Percentiles rank a stretch among this genome's conserved stretches.
phyloP scores from a whole-genome alignment of 2,113 vertebrate species.

The Lophius piscatorius region DNA sequence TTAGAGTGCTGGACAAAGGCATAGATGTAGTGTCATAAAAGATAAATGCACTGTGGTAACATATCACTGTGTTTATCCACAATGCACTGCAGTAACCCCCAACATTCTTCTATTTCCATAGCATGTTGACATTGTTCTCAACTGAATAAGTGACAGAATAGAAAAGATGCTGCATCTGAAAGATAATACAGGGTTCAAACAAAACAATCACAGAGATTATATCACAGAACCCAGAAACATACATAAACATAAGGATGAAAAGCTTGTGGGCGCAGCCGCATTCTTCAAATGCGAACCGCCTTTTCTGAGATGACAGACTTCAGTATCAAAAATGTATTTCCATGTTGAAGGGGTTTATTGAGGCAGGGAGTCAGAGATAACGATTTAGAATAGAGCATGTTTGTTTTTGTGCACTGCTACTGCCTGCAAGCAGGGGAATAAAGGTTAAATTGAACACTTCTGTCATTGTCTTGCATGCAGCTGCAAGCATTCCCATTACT shows the following conservation, averaged over 20 bases:
- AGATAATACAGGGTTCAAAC: conserved; percentile 29
- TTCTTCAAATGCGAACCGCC: conserved; percentile 60
- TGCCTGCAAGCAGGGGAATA: conserved; percentile 43
- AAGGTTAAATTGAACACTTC: conserved; percentile 74
- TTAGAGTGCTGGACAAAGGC: conserved; percentile 26
- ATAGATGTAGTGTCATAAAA: conserved; percentile 12
- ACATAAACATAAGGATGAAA: conserved; percentile 42
- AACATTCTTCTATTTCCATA: conserved; percentile 12
- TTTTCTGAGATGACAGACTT: conserved; percentile 59
- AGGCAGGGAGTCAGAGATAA: conserved; percentile 26
- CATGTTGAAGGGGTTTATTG: conserved; percentile 70
- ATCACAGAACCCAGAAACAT: conserved; percentile 52
- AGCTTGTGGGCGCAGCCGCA: conserved; percentile 68
- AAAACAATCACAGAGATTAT: conserved; percentile 47
- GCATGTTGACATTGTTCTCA: conserved; percentile 19
- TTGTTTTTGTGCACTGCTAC: conserved; percentile 11
- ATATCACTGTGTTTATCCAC: background rate
- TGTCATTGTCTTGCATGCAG: conserved; percentile 71
- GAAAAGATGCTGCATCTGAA: conserved; percentile 23
- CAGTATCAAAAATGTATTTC: conserved; percentile 72
- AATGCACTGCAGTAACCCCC: background rate
- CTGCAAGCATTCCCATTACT: conserved; percentile 74
- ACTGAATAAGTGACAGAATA: conserved; percentile 29
- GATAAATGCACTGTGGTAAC: background rate
- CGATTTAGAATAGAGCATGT: conserved; percentile 47